phyloP scores from a whole-genome alignment of 2,113 vertebrate species.

The Amphilophus citrinellus region DNA sequence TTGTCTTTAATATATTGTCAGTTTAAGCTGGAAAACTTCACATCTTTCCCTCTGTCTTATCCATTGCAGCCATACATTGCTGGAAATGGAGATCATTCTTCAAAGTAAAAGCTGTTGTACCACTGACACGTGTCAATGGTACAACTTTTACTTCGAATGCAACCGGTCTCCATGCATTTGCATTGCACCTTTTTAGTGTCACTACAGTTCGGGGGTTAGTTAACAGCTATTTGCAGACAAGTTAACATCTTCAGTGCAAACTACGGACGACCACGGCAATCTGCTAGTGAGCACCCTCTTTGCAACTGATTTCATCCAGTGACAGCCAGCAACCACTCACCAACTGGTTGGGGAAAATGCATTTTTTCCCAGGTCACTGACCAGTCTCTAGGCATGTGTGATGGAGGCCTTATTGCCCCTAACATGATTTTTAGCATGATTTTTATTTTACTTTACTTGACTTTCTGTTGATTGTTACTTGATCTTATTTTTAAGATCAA shows the following conservation, averaged over 20 bases:
- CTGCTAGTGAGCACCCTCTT: neutral
- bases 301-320: neutral
- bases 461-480: neutral
- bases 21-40: neutral
- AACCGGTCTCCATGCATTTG: neutral
- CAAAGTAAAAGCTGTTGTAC: too few relatives aligned
- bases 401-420: neutral
- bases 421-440: neutral
- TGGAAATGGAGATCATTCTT: too few relatives aligned
- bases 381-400: neutral
- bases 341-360: neutral
- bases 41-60: neutral
- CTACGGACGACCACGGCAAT: accelerated
- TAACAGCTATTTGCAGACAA: neutral
- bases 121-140: neutral
- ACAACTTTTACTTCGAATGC: neutral
- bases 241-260: neutral
- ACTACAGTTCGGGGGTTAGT: neutral
- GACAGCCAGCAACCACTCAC: neutral
- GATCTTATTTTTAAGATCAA: neutral
- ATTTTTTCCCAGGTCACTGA: neutral
- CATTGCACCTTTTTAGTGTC: neutral
- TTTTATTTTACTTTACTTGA: neutral
- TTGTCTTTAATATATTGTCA: neutral
- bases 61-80: neutral